Percentiles rank a stretch among this genome's conserved stretches.
Conservation (phyloP, 2,888 invertebrate species). For the Pachycephus smyrnensis region DNA sequence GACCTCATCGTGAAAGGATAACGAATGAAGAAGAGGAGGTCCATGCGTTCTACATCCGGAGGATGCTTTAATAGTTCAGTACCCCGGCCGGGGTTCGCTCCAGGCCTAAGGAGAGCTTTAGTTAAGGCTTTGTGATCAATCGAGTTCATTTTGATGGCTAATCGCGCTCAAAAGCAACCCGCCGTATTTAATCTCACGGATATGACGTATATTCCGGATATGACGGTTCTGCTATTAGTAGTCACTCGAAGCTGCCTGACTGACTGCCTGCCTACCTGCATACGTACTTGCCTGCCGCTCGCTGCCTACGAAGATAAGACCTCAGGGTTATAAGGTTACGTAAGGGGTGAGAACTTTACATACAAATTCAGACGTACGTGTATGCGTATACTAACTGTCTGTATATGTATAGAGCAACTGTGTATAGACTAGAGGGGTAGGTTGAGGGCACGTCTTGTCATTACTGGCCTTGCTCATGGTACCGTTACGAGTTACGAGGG, state of each 20-base stretch:
- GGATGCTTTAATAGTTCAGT: background rate
- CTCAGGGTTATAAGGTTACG: background rate
- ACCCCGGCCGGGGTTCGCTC: background rate
- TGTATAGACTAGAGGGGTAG: background rate
- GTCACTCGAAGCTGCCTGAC: background rate
- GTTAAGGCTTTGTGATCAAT: conserved; percentile 38
- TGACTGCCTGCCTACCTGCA: background rate
- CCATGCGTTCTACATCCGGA: background rate
- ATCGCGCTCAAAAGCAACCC: conserved; percentile 40
- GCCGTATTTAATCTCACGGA: background rate
- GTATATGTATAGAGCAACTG: background rate
- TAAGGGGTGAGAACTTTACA: background rate
- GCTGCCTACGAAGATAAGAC: background rate
- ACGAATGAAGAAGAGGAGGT: background rate
- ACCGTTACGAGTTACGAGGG: background rate
- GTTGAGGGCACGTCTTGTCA: background rate
- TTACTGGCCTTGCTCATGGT: background rate
- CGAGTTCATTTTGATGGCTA: conserved; percentile 42
- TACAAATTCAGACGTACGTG: background rate
- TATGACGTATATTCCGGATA: background rate
- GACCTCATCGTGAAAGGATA: background rate
- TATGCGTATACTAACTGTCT: background rate
- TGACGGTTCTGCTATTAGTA: background rate
- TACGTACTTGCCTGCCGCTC: background rate
- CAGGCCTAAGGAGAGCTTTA: background rate